Percentiles rank a stretch among this genome's conserved stretches.
phyloP scores from a whole-genome alignment of 2,113 vertebrate genomes.

The Mola mola region DNA sequence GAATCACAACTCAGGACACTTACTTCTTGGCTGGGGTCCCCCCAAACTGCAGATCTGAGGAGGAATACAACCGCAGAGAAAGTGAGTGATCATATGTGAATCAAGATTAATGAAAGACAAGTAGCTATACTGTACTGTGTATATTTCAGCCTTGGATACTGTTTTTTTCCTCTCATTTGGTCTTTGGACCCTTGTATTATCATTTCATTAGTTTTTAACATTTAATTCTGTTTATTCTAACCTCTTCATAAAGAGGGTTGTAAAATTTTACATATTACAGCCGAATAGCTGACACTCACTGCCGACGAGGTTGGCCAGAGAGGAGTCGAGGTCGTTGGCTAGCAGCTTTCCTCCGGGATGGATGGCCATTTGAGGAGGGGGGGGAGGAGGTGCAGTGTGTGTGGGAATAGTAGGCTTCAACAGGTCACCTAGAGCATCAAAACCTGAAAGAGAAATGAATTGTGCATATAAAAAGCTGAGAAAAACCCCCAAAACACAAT shows the following conservation, averaged over 20 bases:
- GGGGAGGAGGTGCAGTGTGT: slow-evolving; percentile 74
- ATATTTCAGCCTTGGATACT: background rate
- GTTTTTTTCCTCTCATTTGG: no score
- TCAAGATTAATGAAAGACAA: background rate
- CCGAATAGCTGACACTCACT: slow-evolving; percentile 82
- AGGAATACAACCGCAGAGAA: slow-evolving; percentile 11
- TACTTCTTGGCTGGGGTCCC: slow-evolving; percentile 89
- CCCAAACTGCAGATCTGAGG: slow-evolving; percentile 90
- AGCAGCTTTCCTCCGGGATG: slow-evolving; percentile 81
- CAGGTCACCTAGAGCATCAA: slow-evolving; percentile 84
- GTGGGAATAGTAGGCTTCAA: slow-evolving; percentile 84
- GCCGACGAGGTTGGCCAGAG: slow-evolving; percentile 89
- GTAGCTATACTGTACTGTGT: no score
- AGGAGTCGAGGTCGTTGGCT: slow-evolving; percentile 87
- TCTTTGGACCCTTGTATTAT: background rate
- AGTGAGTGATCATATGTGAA: background rate
- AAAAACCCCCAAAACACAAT: no score
- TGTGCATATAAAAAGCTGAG: no score
- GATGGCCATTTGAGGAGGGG: slow-evolving; percentile 74
- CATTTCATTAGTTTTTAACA: background rate
- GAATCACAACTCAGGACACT: slow-evolving; percentile 61
- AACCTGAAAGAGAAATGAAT: slow-evolving; percentile 70
- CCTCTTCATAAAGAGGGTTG: background rate
- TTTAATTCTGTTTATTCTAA: background rate
- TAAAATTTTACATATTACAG: background rate